Percentiles rank a stretch among this genome's conserved stretches.
These are phyloP conservation scores for Platycercus adscitus DNA, from an alignment of 2,113 vertebrate species.

Conservation along the genomic window DNA sequence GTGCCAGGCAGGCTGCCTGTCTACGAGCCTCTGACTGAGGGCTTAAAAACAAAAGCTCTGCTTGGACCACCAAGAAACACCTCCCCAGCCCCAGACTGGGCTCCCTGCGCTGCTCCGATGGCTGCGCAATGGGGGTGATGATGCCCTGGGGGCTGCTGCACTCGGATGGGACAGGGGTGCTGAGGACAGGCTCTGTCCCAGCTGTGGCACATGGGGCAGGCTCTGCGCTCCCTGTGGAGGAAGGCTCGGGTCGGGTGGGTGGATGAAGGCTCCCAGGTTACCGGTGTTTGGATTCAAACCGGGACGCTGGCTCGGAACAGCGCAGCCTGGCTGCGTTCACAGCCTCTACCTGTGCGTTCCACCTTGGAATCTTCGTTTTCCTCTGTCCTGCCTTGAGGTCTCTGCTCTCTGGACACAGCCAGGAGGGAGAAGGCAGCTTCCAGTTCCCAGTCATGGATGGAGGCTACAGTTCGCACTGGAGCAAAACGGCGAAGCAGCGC, in stretches of 20 bases:
- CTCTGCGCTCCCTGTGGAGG: neutral
- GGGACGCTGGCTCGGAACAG: fast-evolving
- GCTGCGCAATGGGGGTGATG: fast-evolving
- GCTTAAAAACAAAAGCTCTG: neutral
- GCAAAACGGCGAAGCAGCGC: neutral
- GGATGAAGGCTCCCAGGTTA: neutral
- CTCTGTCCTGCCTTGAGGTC: neutral
- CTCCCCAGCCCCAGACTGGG: neutral
- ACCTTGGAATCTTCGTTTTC: neutral
- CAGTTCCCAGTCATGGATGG: neutral
- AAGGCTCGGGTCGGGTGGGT: fast-evolving
- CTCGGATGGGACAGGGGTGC: neutral
- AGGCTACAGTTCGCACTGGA: neutral
- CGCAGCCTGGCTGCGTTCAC: neutral
- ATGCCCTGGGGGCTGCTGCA: neutral
- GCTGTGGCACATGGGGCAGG: neutral
- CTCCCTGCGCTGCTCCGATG: neutral
- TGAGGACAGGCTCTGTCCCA: fast-evolving
- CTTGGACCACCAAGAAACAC: neutral
- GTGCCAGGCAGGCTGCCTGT: neutral
- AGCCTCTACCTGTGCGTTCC: neutral
- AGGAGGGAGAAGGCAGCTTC: neutral
- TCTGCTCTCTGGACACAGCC: neutral
- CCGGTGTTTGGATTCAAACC: neutral
- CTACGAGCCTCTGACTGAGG: neutral